phyloP scores from a whole-genome alignment of 1,140 invertebrate genomes.

The Bombus superbus region DNA sequence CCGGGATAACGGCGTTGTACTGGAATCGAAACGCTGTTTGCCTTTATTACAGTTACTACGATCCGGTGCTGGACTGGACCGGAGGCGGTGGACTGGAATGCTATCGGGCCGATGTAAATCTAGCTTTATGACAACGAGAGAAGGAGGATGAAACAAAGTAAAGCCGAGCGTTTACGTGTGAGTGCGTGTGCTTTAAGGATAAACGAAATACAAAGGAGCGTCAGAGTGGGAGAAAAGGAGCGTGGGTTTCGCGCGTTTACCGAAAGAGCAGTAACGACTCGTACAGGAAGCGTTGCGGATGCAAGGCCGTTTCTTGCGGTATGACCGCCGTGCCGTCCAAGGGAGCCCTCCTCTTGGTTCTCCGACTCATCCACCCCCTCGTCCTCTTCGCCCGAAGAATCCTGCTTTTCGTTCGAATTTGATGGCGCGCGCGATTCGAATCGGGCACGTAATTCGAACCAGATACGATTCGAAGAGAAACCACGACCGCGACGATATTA shows the following conservation, averaged over 20 bases:
- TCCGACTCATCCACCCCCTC: conserved; percentile 79
- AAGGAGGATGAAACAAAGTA: neutral
- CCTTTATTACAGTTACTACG: no score
- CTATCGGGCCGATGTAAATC: no score
- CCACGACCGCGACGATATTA: neutral
- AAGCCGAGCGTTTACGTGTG: neutral
- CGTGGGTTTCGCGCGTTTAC: conserved; percentile 74
- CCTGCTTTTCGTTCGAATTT: conserved; percentile 59
- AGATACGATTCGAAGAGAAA: neutral
- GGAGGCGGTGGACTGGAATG: no score
- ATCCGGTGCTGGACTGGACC: no score
- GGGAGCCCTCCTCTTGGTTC: conserved; percentile 77
- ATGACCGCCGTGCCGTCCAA: conserved; percentile 75
- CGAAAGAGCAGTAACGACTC: conserved; percentile 79
- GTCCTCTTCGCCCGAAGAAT: conserved; percentile 79
- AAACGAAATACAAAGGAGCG: neutral
- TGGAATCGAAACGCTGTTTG: no score
- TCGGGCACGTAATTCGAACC: neutral
- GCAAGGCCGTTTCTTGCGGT: conserved; percentile 79
- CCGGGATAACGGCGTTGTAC: no score
- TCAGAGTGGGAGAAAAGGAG: neutral
- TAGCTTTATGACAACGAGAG: neutral
- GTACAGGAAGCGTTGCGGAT: conserved; percentile 81
- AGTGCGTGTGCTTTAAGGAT: neutral
- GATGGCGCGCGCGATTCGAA: neutral